Base-by-base conservation (phyloP, 2,888 invertebrate species). In the Poecilus cupreus region DNA sequence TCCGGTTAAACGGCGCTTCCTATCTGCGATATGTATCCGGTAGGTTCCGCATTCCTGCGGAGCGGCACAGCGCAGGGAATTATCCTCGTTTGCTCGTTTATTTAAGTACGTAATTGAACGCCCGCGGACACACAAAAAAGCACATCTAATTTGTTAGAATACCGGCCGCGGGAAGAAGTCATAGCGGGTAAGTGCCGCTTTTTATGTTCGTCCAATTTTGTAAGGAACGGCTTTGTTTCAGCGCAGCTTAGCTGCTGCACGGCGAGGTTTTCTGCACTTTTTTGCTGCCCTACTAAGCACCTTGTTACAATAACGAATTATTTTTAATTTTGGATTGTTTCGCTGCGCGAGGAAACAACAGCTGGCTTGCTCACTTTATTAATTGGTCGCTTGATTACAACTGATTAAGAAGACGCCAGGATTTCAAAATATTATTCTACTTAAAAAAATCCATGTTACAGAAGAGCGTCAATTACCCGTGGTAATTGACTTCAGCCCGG, bases 1-100 rank as follows among this genome's bases (percentile, higher is more conserved):
- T 83, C 84, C 84, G 83, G 81, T 83, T 85, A 85, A 85, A 84
- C 83, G 82, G 79, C 80, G 82, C 82, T 84, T 84, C 84, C 84
- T 85, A 82, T 83, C 84, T 84, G 83, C 82, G 82, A 70, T 82
- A 82, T 83, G 83, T 83, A 83, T 83, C 83, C 83, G 83, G 82
- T 81, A 80, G 82, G 76, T 74, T 46, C 79, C 79, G 43, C 60
- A 64, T 37, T 77, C 54, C 39, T 43, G 46, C 64, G 13, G 43
- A 77, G 49, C 46, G 26, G 49, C 18, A 75, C 26, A 49, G 24
- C 72, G 72, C 43, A 60, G n/a, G 46, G 72, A 43, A 72, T 72
- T 72, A 72, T 72, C 60, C 60, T 60, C 60, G 60, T 60, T 60
- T 60, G 72, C 72, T 72, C 72, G 72, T 72, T 72, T 72, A 72